A percentile compares a stretch with the other conserved stretches of the same genome.
Conservation (phyloP, 2,888 invertebrate genomes). For the Morpho achilles region DNA sequence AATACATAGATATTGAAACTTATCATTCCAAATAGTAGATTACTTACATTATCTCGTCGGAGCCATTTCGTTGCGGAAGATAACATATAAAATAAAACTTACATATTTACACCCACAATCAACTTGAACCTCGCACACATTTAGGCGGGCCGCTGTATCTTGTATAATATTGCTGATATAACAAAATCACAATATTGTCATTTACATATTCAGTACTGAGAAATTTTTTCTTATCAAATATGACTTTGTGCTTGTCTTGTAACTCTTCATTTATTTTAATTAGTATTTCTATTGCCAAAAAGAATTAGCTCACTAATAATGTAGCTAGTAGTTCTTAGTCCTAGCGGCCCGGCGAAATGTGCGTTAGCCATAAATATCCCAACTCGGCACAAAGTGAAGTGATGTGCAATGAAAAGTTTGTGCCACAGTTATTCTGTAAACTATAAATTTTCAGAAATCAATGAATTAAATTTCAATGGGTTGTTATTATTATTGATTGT, state of each 20-base stretch:
- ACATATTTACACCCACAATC: slow-evolving; percentile 34
- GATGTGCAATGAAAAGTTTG: slow-evolving; percentile 22
- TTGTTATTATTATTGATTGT: not conserved
- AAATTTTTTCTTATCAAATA: too few species aligned
- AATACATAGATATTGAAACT: slow-evolving; percentile 43
- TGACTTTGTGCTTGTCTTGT: too few species aligned
- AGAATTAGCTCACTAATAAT: too few species aligned
- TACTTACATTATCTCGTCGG: slow-evolving; percentile 76
- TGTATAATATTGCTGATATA: too few species aligned
- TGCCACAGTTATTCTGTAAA: slow-evolving; percentile 23
- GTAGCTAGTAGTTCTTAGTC: not conserved
- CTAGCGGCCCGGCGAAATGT: slow-evolving; percentile 7
- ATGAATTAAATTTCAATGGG: slow-evolving; percentile 15
- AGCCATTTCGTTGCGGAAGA: slow-evolving; percentile 51
- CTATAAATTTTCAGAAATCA: slow-evolving; percentile 21
- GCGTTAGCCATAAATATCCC: slow-evolving; percentile 14
- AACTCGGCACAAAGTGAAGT: slow-evolving; percentile 23
- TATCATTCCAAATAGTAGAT: slow-evolving; percentile 59
- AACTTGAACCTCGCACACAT: slow-evolving; percentile 16
- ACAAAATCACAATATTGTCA: too few species aligned
- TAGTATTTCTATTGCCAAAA: too few species aligned
- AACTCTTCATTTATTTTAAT: too few species aligned
- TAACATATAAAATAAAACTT: slow-evolving; percentile 44
- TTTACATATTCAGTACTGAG: too few species aligned
- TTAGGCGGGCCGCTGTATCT: slow-evolving; percentile 1